Evolutionary conservation across 1,140 invertebrate species (phyloP), one percentile per base, ranked within the genome.

Genomic region (Meloidogyne hapla): DNA sequence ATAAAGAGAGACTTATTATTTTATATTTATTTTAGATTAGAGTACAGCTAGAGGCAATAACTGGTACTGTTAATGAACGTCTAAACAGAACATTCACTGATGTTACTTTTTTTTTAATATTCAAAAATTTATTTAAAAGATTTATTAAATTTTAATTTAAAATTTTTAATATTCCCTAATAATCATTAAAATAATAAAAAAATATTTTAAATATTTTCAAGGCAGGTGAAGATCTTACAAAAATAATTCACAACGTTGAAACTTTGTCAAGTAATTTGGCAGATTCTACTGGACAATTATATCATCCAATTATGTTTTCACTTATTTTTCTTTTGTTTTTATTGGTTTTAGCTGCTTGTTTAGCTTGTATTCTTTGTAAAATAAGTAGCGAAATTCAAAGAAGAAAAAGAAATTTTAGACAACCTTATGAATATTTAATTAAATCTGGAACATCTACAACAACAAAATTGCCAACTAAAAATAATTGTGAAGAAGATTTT

Each of bases 171-270:
- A 63, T 63, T 26, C 9, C 62, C 3, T 8, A 63, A 63, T 8
- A 63, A 63, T 23, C 9, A n/a, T 71, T 18, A 40, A 26, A 61
- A n/a, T 40, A 28, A 6, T 33, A 33, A 33, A 33, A 33, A 33
- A 33, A 33, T 8, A 6, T 33, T 33, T 33, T 33, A 33, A 33
- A 33, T n/a, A 15, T n/a, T n/a, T 56, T 70, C 26, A 12, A 73
- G 71, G 71, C 56, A 64, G 71, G 71, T 40, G 71, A 73, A 61
- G 71, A 73, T 21, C 21, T 73, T 10, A 64, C 56, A 61, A 73
- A 61, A 38, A 64, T 73, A 61, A 73, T 73, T 38, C 13, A 26
- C 45, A 73, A 73, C 23, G 71, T 73, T n/a, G 71, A 73, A 64
- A 64, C 48, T 12, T 63, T 73, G 33, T 61, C 71, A 61, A 63